A percentile compares a stretch with the other conserved stretches of the same genome.
Evolutionary conservation across 23 tunicate genomes (phyloP).

Genomic region (Ciona savignyi): DNA sequence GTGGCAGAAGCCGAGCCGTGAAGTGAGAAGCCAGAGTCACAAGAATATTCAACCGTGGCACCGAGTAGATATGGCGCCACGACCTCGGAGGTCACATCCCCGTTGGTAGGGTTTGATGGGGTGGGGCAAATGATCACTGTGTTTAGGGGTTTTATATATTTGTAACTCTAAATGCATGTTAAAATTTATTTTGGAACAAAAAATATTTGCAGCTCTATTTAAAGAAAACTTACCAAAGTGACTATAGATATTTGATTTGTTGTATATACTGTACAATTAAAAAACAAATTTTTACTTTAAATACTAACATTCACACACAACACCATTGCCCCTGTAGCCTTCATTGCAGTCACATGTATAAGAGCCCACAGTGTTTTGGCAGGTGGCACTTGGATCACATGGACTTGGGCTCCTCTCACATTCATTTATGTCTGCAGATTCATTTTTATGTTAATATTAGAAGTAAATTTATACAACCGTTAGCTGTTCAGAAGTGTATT

Average conservation of each 20-base stretch:
- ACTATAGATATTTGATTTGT: too few relatives aligned
- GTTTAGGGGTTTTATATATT: too few relatives aligned
- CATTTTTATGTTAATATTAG: too few relatives aligned
- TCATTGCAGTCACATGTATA: slow-evolving; percentile 1
- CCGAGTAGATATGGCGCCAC: slow-evolving; percentile 17
- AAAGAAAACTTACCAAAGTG: too few relatives aligned
- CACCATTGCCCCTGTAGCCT: slow-evolving; percentile 6
- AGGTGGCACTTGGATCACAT: slow-evolving; percentile 3
- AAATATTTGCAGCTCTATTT: too few relatives aligned
- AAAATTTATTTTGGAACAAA: too few relatives aligned
- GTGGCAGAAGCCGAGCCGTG: slow-evolving; percentile 11
- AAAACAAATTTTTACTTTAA: too few relatives aligned
- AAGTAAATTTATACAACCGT: too few relatives aligned
- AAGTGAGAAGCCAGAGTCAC: slow-evolving; percentile 25
- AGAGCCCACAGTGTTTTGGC: slow-evolving; percentile 9
- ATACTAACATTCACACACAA: slow-evolving; percentile 10
- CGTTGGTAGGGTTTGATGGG: slow-evolving; percentile 11
- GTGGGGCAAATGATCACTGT: slow-evolving; percentile 11
- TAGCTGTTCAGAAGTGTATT: too few relatives aligned
- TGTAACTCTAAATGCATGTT: too few relatives aligned
- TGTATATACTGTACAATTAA: too few relatives aligned
- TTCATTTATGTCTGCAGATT: slow-evolving; percentile 5
- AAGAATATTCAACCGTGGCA: slow-evolving; percentile 11
- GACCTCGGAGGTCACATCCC: not conserved
- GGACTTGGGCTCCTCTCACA: not conserved